These are phyloP conservation scores for Coccyzus lansbergi DNA, from an alignment of 2,797 vertebrate species.

Conservation along the genomic window DNA sequence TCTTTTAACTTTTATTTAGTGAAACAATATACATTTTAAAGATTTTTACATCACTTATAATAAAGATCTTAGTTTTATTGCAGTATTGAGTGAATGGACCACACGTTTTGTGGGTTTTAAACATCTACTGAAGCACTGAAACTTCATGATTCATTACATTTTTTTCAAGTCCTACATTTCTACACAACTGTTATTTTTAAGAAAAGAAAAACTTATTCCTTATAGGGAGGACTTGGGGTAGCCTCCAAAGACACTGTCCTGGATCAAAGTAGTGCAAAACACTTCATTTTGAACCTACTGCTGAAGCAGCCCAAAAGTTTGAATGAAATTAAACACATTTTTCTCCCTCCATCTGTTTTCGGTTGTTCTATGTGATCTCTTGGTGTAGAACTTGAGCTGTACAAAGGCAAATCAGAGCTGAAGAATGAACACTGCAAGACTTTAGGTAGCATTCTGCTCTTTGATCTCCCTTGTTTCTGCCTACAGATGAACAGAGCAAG, in stretches of 20 bases:
- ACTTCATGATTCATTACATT: background rate
- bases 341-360: background rate
- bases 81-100: background rate
- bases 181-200: background rate
- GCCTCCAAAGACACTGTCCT: background rate
- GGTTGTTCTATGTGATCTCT: background rate
- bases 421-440: background rate
- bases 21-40: background rate
- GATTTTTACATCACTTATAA: background rate
- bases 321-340: background rate
- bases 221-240: background rate
- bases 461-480: slow-evolving; percentile 39
- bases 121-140: background rate
- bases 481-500: background rate
- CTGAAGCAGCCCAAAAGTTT: background rate
- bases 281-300: background rate
- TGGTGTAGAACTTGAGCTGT: background rate
- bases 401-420: slow-evolving; percentile 13
- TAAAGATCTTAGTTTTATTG: background rate
- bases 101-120: background rate
- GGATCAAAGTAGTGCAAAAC: background rate
- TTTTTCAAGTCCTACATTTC: background rate
- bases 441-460: slow-evolving; percentile 45
- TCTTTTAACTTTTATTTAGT: background rate
- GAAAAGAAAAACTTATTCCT: background rate